phyloP scores from a whole-genome alignment of 2,113 vertebrate species.

The Sapajus apella region DNA sequence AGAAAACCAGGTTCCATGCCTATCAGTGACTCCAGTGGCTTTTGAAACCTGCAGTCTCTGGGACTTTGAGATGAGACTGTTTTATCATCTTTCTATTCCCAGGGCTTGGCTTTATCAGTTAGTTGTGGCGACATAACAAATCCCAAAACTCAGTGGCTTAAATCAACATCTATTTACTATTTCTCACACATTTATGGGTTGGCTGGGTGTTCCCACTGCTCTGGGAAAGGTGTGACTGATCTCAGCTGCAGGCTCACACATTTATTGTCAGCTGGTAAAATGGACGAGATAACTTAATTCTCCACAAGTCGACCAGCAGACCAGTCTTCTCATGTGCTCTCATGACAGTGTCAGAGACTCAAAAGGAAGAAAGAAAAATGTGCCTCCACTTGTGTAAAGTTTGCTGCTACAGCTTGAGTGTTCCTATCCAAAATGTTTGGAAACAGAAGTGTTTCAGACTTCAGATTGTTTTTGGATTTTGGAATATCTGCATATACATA shows the following conservation, averaged over 20 bases:
- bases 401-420: not conserved
- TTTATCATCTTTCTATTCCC: not conserved
- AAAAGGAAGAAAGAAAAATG: not conserved
- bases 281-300: not conserved
- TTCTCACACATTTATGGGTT: not conserved
- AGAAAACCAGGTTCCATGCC: not conserved
- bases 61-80: not conserved
- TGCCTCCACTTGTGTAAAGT: not conserved
- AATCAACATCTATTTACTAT: not conserved
- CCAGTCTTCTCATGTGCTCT: not conserved
- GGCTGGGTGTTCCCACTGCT: not conserved
- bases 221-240: not conserved
- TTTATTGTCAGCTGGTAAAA: not conserved
- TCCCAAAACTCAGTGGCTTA: not conserved
- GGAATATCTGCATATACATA: not conserved
- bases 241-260: not conserved
- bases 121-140: not conserved
- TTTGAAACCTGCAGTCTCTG: not conserved
- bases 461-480: not conserved
- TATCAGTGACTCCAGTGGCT: not conserved
- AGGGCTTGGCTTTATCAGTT: not conserved
- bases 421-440: not conserved
- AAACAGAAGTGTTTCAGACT: not conserved
- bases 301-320: not conserved
- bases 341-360: not conserved